Evolutionary conservation across 2,113 vertebrate species (phyloP).

Genomic region (Dinomys branickii): DNA sequence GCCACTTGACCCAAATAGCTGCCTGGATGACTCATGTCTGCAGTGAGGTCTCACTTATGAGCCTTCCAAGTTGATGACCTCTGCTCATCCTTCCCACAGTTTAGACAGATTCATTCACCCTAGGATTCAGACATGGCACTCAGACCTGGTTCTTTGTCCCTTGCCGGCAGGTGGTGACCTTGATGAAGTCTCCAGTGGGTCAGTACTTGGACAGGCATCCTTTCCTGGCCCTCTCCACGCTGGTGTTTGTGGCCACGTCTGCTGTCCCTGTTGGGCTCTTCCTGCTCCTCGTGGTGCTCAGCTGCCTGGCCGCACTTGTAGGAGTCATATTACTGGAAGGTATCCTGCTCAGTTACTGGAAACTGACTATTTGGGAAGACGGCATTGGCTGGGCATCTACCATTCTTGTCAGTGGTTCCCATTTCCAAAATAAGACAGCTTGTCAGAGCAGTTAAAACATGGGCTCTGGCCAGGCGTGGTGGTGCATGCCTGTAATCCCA

Average conservation of each 20-base stretch:
- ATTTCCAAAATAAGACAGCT: background rate
- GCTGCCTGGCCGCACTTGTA: conserved; percentile 85
- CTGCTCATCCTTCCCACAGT: background rate
- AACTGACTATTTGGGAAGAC: background rate
- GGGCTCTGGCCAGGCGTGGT: too few species aligned
- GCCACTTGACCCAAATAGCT: background rate
- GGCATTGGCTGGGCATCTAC: background rate
- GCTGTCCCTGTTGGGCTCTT: conserved; percentile 91
- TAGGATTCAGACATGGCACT: background rate
- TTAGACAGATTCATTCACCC: accelerated
- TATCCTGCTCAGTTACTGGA: conserved; percentile 73
- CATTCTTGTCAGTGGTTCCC: background rate
- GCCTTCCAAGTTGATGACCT: background rate
- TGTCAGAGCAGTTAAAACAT: conserved; percentile 9
- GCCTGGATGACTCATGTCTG: background rate
- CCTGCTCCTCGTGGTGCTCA: conserved; percentile 88
- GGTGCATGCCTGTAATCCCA: too few species aligned
- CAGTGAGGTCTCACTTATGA: background rate
- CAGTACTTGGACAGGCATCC: conserved; percentile 91
- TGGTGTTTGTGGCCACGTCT: conserved; percentile 89
- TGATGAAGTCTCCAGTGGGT: conserved; percentile 89
- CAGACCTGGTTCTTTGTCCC: background rate
- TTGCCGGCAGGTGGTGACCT: conserved; percentile 86
- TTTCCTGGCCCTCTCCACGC: conserved; percentile 86
- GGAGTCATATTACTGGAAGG: conserved; percentile 92